Percentiles rank a stretch among this genome's conserved stretches.
These are phyloP conservation scores for Andricus curvator DNA, from an alignment of 2,888 invertebrate species.

Conservation along the genomic window DNA sequence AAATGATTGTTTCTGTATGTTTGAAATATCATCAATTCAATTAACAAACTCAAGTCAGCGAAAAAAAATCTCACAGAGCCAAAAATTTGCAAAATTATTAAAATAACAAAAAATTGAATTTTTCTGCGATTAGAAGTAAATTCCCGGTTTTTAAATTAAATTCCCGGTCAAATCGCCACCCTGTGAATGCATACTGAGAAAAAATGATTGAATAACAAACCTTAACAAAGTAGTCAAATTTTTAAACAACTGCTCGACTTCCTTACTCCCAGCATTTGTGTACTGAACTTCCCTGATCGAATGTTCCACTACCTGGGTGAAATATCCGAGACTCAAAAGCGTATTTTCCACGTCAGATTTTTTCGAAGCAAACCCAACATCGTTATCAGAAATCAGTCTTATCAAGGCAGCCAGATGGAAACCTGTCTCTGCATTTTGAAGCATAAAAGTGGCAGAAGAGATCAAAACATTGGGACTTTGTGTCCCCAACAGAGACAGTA, in stretches of 20 bases:
- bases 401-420: constrained; percentile 83
- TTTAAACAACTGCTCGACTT: constrained; percentile 77
- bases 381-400: constrained; percentile 82
- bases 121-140: too few species aligned
- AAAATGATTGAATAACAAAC: constrained; percentile 54
- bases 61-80: too few species aligned
- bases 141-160: too few species aligned
- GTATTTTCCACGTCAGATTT: constrained; percentile 71
- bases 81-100: too few species aligned
- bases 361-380: constrained; percentile 65
- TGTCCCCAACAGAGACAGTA: constrained; percentile 80
- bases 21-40: too few species aligned
- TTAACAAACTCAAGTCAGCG: too few species aligned
- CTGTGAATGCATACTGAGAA: constrained; percentile 69
- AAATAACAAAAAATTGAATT: too few species aligned
- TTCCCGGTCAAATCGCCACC: too few species aligned
- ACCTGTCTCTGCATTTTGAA: constrained; percentile 82
- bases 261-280: constrained; percentile 63
- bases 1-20: too few species aligned
- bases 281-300: constrained; percentile 72
- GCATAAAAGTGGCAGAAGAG: constrained; percentile 81
- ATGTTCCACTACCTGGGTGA: constrained; percentile 73
- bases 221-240: constrained; percentile 79
- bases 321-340: constrained; percentile 63
- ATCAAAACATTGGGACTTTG: constrained; percentile 83